These are phyloP conservation scores for Brachionus sp. DNA, from an alignment of 1,140 invertebrate species.

Conservation along the genomic window DNA sequence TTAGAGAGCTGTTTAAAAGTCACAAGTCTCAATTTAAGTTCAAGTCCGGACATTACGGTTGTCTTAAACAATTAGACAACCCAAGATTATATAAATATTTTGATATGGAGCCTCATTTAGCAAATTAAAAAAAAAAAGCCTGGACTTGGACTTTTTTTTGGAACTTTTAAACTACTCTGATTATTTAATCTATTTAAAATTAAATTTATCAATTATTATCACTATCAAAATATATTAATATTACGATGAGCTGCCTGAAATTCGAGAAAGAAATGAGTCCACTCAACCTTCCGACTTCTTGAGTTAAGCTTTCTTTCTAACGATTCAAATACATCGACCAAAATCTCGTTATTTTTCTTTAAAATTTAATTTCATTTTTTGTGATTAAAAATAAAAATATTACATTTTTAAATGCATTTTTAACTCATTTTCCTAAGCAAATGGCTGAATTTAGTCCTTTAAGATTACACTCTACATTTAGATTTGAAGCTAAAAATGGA, in stretches of 20 bases:
- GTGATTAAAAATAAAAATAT: neutral
- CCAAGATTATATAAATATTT: neutral
- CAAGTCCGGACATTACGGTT: neutral
- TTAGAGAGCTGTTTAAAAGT: neutral
- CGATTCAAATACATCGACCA: neutral
- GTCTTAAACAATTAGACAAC: neutral
- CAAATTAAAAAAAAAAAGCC: neutral
- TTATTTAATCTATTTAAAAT: neutral
- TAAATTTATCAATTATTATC: neutral
- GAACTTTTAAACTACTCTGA: neutral
- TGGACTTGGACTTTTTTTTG: neutral
- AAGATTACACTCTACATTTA: neutral
- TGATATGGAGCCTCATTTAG: neutral
- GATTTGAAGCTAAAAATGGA: neutral
- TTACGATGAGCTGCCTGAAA: neutral
- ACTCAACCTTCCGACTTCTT: neutral
- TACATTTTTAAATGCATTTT: neutral
- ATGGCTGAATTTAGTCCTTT: neutral
- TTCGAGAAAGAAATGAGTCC: neutral
- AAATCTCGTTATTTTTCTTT: neutral
- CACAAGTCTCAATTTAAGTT: neutral
- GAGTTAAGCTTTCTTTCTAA: neutral
- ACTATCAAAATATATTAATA: neutral
- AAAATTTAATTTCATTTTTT: neutral
- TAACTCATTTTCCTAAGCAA: neutral